phyloP scores from a whole-genome alignment of 2,888 invertebrate genomes.

The Cephus nigrinus region DNA sequence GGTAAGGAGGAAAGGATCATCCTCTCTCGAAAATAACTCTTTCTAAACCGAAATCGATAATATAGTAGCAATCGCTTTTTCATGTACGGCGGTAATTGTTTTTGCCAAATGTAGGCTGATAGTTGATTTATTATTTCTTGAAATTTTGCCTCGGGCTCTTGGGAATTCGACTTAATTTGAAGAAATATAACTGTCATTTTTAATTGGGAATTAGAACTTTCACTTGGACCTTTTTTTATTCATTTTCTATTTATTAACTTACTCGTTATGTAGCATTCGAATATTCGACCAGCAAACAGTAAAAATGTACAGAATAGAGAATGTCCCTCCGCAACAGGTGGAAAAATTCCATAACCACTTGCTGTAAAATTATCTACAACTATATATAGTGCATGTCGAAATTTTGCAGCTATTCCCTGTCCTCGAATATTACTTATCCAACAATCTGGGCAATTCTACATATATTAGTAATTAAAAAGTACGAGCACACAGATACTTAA shows the following conservation, averaged over 20 bases:
- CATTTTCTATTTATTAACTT: background rate
- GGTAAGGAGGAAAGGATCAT: conserved; percentile 55
- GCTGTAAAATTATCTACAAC: conserved; percentile 54
- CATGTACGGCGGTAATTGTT: conserved; percentile 61
- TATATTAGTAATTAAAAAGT: conserved; percentile 1
- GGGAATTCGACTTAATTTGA: conserved; percentile 46
- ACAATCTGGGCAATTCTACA: conserved; percentile 46
- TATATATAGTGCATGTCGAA: conserved; percentile 50
- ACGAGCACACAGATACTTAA: background rate
- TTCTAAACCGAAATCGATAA: conserved; percentile 63
- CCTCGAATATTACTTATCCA: conserved; percentile 40
- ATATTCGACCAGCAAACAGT: conserved; percentile 53
- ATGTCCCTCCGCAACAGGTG: conserved; percentile 41
- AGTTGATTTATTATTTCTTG: conserved; percentile 64
- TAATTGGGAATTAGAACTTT: background rate
- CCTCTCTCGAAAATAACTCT: conserved; percentile 64
- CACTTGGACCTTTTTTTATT: background rate
- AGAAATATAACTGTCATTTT: conserved; percentile 54
- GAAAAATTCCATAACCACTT: conserved; percentile 49
- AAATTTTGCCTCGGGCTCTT: conserved; percentile 60
- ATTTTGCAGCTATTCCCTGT: conserved; percentile 31
- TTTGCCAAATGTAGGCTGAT: conserved; percentile 60
- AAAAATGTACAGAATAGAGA: conserved; percentile 47
- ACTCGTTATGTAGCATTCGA: conserved; percentile 57
- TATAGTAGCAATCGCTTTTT: conserved; percentile 58